Percentiles rank a stretch among this genome's conserved stretches.
These are phyloP conservation scores for Bombus affinis DNA, from an alignment of 1,140 invertebrate genomes.

Conservation along the genomic window DNA sequence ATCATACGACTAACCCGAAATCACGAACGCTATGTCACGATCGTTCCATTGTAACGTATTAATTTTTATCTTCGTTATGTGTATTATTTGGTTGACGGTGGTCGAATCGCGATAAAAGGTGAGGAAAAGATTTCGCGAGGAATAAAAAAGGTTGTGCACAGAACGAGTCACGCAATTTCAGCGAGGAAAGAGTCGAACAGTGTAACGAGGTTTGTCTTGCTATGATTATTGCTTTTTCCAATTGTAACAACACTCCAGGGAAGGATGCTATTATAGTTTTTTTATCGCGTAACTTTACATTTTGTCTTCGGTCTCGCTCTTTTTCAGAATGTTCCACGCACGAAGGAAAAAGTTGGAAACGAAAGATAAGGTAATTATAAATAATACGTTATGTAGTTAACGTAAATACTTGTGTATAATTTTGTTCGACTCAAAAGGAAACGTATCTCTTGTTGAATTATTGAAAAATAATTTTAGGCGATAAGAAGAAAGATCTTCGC, in stretches of 20 bases:
- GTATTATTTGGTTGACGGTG: not conserved
- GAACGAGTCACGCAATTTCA: not conserved
- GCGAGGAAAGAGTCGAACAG: not conserved
- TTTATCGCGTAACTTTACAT: not conserved
- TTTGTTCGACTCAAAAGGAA: not conserved
- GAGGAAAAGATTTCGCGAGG: not conserved
- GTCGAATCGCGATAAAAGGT: not conserved
- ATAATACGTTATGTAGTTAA: not conserved
- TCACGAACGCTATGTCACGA: not conserved
- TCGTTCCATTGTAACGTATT: not conserved
- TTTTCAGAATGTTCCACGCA: not conserved
- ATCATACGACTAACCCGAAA: not conserved
- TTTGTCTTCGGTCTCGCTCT: not conserved
- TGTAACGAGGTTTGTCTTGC: not conserved
- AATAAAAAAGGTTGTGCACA: not conserved
- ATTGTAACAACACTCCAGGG: not conserved
- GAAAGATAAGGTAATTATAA: not conserved
- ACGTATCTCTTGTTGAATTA: no score
- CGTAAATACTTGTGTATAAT: not conserved
- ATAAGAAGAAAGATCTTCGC: no score
- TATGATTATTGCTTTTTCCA: not conserved
- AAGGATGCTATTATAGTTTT: not conserved
- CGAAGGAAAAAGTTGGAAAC: not conserved
- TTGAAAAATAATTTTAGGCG: no score
- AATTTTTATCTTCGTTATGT: not conserved